phyloP scores from a whole-genome alignment of 2,797 vertebrate genomes.

The Nannoperca obscura region DNA sequence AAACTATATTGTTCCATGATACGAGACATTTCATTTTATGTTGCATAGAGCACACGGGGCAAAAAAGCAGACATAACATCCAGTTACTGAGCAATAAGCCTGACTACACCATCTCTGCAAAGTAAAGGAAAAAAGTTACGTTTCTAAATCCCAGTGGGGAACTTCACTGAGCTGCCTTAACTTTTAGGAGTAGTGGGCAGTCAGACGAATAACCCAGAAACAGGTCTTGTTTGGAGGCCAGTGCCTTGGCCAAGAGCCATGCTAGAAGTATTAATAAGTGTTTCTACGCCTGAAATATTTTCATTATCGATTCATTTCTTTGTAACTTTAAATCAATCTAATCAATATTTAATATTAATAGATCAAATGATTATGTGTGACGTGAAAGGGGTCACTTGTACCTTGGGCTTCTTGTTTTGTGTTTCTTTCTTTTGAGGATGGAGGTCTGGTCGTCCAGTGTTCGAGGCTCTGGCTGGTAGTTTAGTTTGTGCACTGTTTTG shows the following conservation, averaged over 20 bases:
- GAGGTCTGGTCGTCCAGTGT: too few species aligned
- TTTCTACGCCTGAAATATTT: background rate
- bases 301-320: background rate
- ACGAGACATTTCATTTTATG: constrained; percentile 24
- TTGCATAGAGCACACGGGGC: constrained; percentile 3
- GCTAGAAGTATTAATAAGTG: constrained; percentile 1
- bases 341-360: constrained; percentile 25
- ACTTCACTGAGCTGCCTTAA: constrained; percentile 10
- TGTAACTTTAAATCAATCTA: constrained; percentile 1
- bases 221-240: background rate
- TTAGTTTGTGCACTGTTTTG: too few species aligned
- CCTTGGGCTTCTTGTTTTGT: too few species aligned
- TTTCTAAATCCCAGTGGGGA: background rate
- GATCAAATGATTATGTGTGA: constrained; percentile 13
- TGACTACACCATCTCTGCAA: constrained; percentile 1
- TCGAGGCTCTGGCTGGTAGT: too few species aligned
- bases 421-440: too few species aligned
- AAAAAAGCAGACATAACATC: constrained; percentile 5
- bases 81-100: constrained; percentile 7
- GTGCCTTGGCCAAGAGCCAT: background rate
- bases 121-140: constrained; percentile 20
- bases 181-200: constrained; percentile 6
- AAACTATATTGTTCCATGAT: constrained; percentile 2
- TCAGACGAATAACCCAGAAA: background rate
- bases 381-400: background rate